These are phyloP conservation scores for Euphydryas editha DNA, from an alignment of 2,888 invertebrate genomes.

Conservation along the genomic window DNA sequence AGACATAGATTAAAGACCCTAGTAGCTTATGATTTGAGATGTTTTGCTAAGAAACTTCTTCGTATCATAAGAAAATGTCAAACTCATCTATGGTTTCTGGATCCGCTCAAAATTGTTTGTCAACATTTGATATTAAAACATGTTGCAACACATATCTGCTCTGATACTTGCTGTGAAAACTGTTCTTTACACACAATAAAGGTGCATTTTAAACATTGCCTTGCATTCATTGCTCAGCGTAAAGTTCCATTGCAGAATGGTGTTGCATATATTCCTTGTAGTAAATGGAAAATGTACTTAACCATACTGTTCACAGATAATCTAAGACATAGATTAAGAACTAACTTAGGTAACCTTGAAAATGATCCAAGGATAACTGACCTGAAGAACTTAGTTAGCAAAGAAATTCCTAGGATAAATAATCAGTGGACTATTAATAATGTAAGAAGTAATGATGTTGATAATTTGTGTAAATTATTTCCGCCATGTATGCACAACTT, in stretches of 20 bases:
- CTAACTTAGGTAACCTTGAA: slow-evolving; percentile 54
- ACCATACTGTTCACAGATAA: slow-evolving; percentile 74
- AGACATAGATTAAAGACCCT: slow-evolving; percentile 55
- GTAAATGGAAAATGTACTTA: slow-evolving; percentile 81
- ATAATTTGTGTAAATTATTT: slow-evolving; percentile 70
- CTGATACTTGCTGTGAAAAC: slow-evolving; percentile 49
- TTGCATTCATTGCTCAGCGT: slow-evolving; percentile 78
- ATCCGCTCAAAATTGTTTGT: slow-evolving; percentile 60
- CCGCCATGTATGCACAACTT: slow-evolving; percentile 87
- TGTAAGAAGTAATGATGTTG: slow-evolving; percentile 68
- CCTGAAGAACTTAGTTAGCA: slow-evolving; percentile 56
- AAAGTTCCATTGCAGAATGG: slow-evolving; percentile 81
- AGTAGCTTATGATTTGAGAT: slow-evolving; percentile 64
- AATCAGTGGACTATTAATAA: slow-evolving; percentile 40
- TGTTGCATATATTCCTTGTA: slow-evolving; percentile 79
- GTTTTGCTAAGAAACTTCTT: slow-evolving; percentile 66
- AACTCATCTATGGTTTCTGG: slow-evolving; percentile 45
- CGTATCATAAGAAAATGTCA: slow-evolving; percentile 57
- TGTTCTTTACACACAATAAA: slow-evolving; percentile 60
- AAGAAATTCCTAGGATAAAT: slow-evolving; percentile 41
- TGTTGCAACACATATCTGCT: slow-evolving; percentile 62
- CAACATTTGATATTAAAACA: slow-evolving; percentile 65
- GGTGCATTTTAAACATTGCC: slow-evolving; percentile 82
- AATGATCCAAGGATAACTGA: slow-evolving; percentile 68
- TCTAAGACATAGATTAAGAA: slow-evolving; percentile 61